Conservation (phyloP, 2,113 vertebrate species). For the Cynocephalus volans region DNA sequence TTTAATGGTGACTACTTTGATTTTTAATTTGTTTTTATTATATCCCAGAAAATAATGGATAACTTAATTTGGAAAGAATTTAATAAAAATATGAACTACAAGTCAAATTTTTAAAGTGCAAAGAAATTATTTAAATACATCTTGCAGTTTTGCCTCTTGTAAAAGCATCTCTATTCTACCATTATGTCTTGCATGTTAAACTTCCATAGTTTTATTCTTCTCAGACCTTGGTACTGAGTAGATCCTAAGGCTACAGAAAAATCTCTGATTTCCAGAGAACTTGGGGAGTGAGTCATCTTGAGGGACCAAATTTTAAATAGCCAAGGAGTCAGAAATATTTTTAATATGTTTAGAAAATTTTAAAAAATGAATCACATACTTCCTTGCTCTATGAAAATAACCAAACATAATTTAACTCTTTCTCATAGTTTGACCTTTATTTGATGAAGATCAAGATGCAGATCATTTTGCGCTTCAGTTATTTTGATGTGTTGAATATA, state of each 20-base stretch:
- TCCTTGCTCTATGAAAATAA: slow-evolving; percentile 52
- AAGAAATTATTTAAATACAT: slow-evolving; percentile 5
- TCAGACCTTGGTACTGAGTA: background rate
- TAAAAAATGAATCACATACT: slow-evolving; percentile 2
- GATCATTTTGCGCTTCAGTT: slow-evolving; percentile 41
- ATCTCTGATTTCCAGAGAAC: background rate
- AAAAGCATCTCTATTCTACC: slow-evolving; percentile 41
- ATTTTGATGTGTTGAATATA: slow-evolving; percentile 58
- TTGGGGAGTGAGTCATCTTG: slow-evolving; percentile 29
- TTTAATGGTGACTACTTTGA: slow-evolving; percentile 53
- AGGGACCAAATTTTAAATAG: slow-evolving; percentile 57
- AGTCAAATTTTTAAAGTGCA: slow-evolving; percentile 53
- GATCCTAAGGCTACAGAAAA: slow-evolving; percentile 49
- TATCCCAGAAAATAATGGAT: background rate
- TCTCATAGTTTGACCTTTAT: slow-evolving; percentile 60
- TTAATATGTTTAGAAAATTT: slow-evolving; percentile 59
- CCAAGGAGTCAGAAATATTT: slow-evolving; percentile 32
- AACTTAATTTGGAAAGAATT: slow-evolving; percentile 29
- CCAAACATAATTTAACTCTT: slow-evolving; percentile 21
- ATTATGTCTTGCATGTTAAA: background rate
- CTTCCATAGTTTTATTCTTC: slow-evolving; percentile 43
- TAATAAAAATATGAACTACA: slow-evolving; percentile 50
- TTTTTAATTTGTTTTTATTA: slow-evolving; percentile 58
- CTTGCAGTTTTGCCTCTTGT: slow-evolving; percentile 21
- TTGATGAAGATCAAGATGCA: slow-evolving; percentile 46